Base-by-base conservation (phyloP, 2,888 invertebrate species). In the Herminia tarsipennalis region DNA sequence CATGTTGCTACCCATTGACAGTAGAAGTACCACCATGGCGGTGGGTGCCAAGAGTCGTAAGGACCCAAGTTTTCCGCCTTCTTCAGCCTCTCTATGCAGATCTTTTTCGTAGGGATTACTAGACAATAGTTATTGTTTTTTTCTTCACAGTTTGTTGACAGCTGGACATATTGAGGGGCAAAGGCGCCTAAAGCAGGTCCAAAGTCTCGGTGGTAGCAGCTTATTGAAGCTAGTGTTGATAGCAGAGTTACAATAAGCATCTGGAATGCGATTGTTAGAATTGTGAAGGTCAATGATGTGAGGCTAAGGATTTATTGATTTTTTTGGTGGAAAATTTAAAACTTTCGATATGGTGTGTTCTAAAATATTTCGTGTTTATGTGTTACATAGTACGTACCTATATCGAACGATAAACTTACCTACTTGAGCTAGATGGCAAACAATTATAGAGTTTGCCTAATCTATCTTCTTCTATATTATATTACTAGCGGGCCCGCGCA, bases 11-110 rank as follows among this genome's bases (percentile, higher is more conserved):
- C 41, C 61, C 58, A 66, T 29, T 70, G 59, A 30, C 79, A 80
- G 42, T 65, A 79, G 22, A 71, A 73, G 29, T 73, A 78, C 78
- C 78, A 79, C 78, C 79, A 79, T 0, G 79, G 78, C 2, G 71
- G 8, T 0, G 76, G 74, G 4, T 55, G 12, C 42, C 60, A 72
- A 0, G 65, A 66, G 2, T 49, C 16, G 13, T 24, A 24, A 10
- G 9, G 22, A 1, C n/a, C 37, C 0, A 64, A 14, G 6, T 67
- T 44, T 12, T 56, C 38, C 0, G 45, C 18, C n/a, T 73, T 37
- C 9, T 64, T 24, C 1, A 43, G 24, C 8, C 24, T 72, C 2
- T 71, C 48, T 9, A 39, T 63, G 12, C 77, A 79, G 10, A 67
- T 64, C 40, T 71, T 56, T 39, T 60, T 73, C 0, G 73, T 42